Base-by-base conservation (phyloP, 2,113 vertebrate genomes). In the Natator depressus region DNA sequence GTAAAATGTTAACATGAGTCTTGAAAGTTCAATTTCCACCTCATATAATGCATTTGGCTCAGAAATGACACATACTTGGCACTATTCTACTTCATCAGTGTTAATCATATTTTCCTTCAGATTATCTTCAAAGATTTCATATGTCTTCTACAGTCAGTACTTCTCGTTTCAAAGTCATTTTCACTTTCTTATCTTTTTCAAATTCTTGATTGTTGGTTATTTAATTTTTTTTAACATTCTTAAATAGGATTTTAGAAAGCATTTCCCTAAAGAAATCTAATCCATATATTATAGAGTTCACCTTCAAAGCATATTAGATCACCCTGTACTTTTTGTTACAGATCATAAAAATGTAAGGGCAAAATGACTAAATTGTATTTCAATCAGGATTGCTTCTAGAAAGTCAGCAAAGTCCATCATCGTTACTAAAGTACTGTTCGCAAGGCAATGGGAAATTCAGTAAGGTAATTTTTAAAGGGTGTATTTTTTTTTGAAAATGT, bases 71-170 rank as follows among this genome's bases (percentile, higher is more conserved):
- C 91, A 79, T 84, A 94, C 87, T 97, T 97, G 96, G 91, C 93
- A 92, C 59, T 84, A 69, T 59, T 57, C 31, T 75, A 4, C 72
- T 96, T 97, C 82, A 89, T 96, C 93, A 93, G 35, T 95, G 88
- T 91, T 93, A 95, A 97, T 96, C 90, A 94, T 89, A 96, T 96
- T 98, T 98, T 95, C 86, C 92, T 98, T 94, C 57, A 59, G 84
- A 89, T 96, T 84, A 83, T 92, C 89, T 91, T 98, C 69, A 89
- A 91, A 95, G 69, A 88, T 94, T 51, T 93, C 50, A 86, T 91
- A 69, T 54, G 57, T 92, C 50, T 83, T 93, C 84, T 90, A 91
- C 1, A 96, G 72, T 89, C 82, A 75, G 75, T 92, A 84, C 76
- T 82, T 93, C 89, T 80, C 3, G n/a, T 87, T 96, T 96, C 91